Evolutionary conservation across 2,113 vertebrate species (phyloP).

Genomic region (Scatophagus argus): DNA sequence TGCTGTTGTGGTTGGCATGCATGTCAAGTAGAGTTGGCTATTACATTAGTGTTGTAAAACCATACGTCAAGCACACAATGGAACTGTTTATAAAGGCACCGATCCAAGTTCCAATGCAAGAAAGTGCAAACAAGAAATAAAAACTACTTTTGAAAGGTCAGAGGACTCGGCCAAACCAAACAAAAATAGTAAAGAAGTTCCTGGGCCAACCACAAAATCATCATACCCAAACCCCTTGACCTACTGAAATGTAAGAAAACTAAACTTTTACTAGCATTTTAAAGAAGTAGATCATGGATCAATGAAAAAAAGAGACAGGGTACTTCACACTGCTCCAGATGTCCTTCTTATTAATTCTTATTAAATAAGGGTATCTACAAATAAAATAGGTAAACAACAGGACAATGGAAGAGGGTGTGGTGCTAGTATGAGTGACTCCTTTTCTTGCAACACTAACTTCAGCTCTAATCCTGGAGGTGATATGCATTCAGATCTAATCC

Average conservation of each 20-base stretch:
- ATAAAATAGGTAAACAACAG: neutral
- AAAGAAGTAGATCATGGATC: neutral
- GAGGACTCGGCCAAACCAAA: slow-evolving; percentile 3
- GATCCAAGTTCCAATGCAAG: slow-evolving; percentile 1
- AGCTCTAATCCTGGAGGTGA: slow-evolving; percentile 29
- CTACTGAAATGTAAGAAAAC: neutral
- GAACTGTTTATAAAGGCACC: slow-evolving; percentile 14
- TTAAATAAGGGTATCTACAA: slow-evolving; percentile 5
- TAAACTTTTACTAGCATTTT: neutral
- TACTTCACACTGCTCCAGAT: neutral
- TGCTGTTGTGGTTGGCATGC: slow-evolving; percentile 17
- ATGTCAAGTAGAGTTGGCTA: slow-evolving; percentile 1
- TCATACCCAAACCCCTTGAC: neutral
- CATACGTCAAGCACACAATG: slow-evolving; percentile 30
- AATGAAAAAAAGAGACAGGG: neutral
- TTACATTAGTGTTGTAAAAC: slow-evolving; percentile 10
- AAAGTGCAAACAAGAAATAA: slow-evolving; percentile 9
- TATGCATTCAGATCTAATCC: slow-evolving; percentile 45
- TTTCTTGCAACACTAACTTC: slow-evolving; percentile 39
- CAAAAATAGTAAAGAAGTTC: slow-evolving; percentile 8
- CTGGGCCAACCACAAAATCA: slow-evolving; percentile 12
- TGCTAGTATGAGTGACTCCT: neutral
- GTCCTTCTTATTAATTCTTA: neutral
- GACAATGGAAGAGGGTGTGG: slow-evolving; percentile 29
- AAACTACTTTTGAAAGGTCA: slow-evolving; percentile 14